Evolutionary conservation across 2,113 vertebrate species (phyloP).

Genomic region (Mystacornis crossleyi): DNA sequence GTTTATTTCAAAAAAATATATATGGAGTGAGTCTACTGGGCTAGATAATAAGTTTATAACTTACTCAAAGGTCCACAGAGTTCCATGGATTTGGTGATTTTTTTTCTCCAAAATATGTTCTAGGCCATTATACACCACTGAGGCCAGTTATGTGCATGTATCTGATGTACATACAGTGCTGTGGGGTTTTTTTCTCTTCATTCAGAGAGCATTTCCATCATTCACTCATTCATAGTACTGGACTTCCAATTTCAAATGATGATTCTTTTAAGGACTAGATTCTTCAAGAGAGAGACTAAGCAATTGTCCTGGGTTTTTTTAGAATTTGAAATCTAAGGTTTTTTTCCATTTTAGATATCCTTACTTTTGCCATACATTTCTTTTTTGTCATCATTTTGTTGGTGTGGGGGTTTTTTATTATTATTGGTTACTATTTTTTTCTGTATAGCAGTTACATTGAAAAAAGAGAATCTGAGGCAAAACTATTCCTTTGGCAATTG

Average conservation of each 20-base stretch:
- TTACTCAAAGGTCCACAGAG: neutral
- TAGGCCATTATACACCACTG: neutral
- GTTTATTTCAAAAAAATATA: neutral
- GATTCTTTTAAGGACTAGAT: neutral
- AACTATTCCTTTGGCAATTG: neutral
- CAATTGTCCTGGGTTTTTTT: neutral
- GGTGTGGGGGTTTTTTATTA: rapidly evolving
- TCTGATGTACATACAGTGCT: neutral
- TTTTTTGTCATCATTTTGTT: rapidly evolving
- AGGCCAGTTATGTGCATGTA: neutral
- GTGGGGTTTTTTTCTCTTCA: neutral
- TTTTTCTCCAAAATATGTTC: neutral
- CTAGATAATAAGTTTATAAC: neutral
- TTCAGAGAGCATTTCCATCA: neutral
- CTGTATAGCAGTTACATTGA: neutral
- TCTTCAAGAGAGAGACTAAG: neutral
- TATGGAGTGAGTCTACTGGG: neutral
- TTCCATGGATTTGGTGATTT: neutral
- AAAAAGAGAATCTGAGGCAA: neutral
- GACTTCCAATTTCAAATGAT: neutral
- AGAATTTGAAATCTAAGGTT: neutral
- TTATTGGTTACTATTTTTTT: neutral
- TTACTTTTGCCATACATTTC: neutral
- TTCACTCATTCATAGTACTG: neutral
- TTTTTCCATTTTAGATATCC: neutral